Evolutionary conservation across 2,113 vertebrate species (phyloP), one percentile per base, ranked within the genome.

Genomic region (Pithys albifrons): DNA sequence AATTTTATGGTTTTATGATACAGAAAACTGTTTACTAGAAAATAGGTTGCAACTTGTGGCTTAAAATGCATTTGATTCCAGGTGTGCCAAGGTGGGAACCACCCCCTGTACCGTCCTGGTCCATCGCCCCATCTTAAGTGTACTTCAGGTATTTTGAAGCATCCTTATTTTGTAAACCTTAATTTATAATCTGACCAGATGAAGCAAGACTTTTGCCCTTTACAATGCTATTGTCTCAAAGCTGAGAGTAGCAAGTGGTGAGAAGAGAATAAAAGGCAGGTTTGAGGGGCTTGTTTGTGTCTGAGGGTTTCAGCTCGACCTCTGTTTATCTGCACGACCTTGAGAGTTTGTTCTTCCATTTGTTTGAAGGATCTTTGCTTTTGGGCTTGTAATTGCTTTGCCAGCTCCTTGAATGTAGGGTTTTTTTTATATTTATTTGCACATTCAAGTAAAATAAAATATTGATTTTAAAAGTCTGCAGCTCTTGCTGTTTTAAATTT

Each of bases 321-420:
- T 25, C 85, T 75, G 69, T 35, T 66, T 69, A 17, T 70, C 82
- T 93, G 78, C 95, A 82, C 95, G 43, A 97, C 83, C 83, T 85
- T 65, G 76, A 89, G 94, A 96, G 37, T 91, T 91, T 70, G 81
- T 92, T 95, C 91, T 95, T 96, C 93, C 91, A 73, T 94, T 86
- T 86, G 95, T 95, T 97, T 92, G 91, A 97, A 97, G 96, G 91
- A 83, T 96, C 96, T 97, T 96, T 96, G 96, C 96, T 96, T 96
- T 74, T 88, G 95, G 95, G 95, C 97, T 97, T 97, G 97, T 95
- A 85, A 94, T 97, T 97, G 92, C 96, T 97, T 97, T 84, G 97
- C 98, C 96, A 97, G 97, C 97, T 98, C 97, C 98, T 97, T 97
- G 98, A 98, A 97, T 98, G 98, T 98, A 98, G n/a, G n/a, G 98